Conservation (phyloP, 2,797 vertebrate genomes). For the Stomatorhinus walkeri region DNA sequence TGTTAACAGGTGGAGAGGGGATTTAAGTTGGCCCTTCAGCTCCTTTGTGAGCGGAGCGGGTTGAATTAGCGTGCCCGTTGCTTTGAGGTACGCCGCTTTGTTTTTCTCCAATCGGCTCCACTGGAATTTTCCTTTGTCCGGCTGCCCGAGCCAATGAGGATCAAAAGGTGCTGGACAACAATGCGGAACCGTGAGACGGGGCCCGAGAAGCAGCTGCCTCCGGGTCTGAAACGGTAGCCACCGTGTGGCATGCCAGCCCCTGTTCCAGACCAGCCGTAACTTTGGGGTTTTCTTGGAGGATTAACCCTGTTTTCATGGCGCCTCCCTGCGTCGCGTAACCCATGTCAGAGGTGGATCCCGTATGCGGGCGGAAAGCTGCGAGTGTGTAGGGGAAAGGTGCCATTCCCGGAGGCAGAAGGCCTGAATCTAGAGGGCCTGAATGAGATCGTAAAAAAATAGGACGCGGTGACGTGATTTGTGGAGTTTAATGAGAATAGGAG, state of each 20-base stretch:
- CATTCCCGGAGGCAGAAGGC: not conserved
- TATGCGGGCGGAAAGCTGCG: conserved; percentile 22
- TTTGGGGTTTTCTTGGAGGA: not conserved
- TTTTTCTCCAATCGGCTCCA: conserved; percentile 46
- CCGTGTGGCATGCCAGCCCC: conserved; percentile 9
- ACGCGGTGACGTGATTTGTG: conserved; percentile 26
- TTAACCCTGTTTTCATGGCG: conserved; percentile 8
- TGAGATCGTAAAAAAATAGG: conserved; percentile 28
- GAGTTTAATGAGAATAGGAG: conserved; percentile 22
- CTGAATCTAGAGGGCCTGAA: conserved; percentile 35
- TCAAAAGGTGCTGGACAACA: conserved; percentile 54
- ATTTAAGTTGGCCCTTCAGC: conserved; percentile 19
- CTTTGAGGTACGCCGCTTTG: conserved; percentile 46
- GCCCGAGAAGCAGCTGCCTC: conserved; percentile 49
- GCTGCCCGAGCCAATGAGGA: conserved; percentile 46
- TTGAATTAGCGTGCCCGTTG: conserved; percentile 31
- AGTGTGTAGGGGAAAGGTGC: not conserved
- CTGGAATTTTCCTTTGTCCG: conserved; percentile 46
- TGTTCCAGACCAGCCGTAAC: not conserved
- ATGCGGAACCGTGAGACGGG: conserved; percentile 45
- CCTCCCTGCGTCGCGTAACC: conserved; percentile 22
- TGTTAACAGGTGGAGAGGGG: conserved; percentile 41
- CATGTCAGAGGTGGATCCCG: not conserved
- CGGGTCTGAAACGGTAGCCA: conserved; percentile 36
- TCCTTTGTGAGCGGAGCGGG: conserved; percentile 28